A percentile compares a stretch with the other conserved stretches of the same genome.
phyloP scores from a whole-genome alignment of 1,140 invertebrate species.

The Mesaphorura yosii region DNA sequence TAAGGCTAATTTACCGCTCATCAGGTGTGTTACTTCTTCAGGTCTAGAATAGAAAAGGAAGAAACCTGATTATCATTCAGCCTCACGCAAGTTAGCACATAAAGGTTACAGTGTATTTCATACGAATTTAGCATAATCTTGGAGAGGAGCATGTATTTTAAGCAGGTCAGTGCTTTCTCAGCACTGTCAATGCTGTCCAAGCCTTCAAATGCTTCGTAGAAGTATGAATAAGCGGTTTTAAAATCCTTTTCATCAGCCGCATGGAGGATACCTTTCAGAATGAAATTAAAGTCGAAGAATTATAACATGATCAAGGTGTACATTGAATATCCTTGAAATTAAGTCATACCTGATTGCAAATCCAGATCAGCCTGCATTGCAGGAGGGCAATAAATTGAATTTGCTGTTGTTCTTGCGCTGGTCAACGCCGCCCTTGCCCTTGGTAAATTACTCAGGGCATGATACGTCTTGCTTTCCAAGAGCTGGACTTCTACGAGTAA shows the following conservation, averaged over 20 bases:
- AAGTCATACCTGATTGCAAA: slow-evolving; percentile 67
- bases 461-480: slow-evolving; percentile 96
- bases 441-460: slow-evolving; percentile 89
- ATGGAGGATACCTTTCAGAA: slow-evolving; percentile 89
- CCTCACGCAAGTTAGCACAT: slow-evolving; percentile 1
- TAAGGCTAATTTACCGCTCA: slow-evolving; percentile 90
- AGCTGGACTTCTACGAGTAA: slow-evolving; percentile 91
- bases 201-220: slow-evolving; percentile 99
- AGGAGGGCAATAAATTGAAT: slow-evolving; percentile 97
- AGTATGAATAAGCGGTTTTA: slow-evolving; percentile 99
- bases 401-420: slow-evolving; percentile 95
- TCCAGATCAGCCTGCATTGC: slow-evolving; percentile 95
- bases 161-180: slow-evolving; percentile 79
- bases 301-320: too few relatives aligned
- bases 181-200: slow-evolving; percentile 89
- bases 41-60: slow-evolving; percentile 45
- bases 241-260: slow-evolving; percentile 98
- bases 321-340: background rate
- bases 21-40: slow-evolving; percentile 90
- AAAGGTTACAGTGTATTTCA: slow-evolving; percentile 30
- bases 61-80: too few relatives aligned
- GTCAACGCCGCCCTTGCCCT: slow-evolving; percentile 95
- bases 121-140: slow-evolving; percentile 92
- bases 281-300: slow-evolving; percentile 28
- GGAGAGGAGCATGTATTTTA: slow-evolving; percentile 98